These are phyloP conservation scores for Macaria liturata DNA, from an alignment of 2,888 invertebrate genomes.

Conservation along the genomic window DNA sequence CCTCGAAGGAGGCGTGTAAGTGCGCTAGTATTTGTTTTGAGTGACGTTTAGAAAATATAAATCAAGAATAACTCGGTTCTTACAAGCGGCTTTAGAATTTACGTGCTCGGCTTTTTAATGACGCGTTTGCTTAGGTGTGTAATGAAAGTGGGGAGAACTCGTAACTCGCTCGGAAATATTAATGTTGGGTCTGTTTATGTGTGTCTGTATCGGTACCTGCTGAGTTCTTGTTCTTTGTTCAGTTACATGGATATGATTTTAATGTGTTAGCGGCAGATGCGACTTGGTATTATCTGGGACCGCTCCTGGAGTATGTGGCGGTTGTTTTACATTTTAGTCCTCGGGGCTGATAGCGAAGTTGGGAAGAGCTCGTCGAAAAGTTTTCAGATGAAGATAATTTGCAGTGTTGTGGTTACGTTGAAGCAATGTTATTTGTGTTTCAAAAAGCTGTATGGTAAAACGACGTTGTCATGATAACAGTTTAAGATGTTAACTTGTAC, in stretches of 20 bases:
- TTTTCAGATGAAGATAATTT: too few relatives aligned
- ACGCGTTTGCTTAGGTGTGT: slow-evolving; percentile 38
- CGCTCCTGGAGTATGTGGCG: slow-evolving; percentile 7
- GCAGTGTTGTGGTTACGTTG: too few relatives aligned
- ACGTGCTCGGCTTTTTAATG: slow-evolving; percentile 35
- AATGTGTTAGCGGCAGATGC: slow-evolving; percentile 23
- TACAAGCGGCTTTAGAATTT: slow-evolving; percentile 32
- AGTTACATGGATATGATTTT: slow-evolving; percentile 22
- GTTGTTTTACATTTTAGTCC: slow-evolving; percentile 1
- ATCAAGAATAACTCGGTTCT: slow-evolving; percentile 47
- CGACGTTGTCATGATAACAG: too few relatives aligned
- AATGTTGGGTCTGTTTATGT: slow-evolving; percentile 33
- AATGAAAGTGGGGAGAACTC: slow-evolving; percentile 35
- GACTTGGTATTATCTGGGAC: slow-evolving; percentile 21
- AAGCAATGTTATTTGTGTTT: too few relatives aligned
- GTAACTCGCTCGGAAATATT: slow-evolving; percentile 31
- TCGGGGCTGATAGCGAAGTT: slow-evolving; percentile 3
- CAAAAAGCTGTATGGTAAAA: too few relatives aligned
- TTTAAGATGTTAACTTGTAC: too few relatives aligned
- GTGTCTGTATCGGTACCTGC: slow-evolving; percentile 17
- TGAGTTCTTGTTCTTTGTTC: slow-evolving; percentile 20
- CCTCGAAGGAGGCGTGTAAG: slow-evolving; percentile 43
- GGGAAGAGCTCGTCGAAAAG: background rate
- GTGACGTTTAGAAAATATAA: slow-evolving; percentile 59
- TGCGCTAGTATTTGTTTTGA: slow-evolving; percentile 50